Evolutionary conservation across 2,888 invertebrate genomes (phyloP).

Genomic region (Lymantria dispar): DNA sequence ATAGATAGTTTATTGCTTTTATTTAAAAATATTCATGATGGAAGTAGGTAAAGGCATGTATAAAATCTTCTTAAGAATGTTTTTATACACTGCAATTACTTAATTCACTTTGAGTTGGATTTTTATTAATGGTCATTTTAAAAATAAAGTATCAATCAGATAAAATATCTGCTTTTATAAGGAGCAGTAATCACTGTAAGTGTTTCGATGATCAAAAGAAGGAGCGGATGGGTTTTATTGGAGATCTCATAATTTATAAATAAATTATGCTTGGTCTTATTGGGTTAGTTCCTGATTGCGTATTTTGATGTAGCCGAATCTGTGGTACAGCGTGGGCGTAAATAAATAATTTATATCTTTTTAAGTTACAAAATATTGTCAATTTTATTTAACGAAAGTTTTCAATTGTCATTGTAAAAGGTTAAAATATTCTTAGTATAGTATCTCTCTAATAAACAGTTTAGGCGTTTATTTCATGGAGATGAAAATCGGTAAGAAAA

Average conservation of each 20-base stretch:
- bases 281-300: slow-evolving; percentile 56
- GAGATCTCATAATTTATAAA: slow-evolving; percentile 49
- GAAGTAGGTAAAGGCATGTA: slow-evolving; percentile 7
- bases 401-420: too few species aligned
- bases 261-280: slow-evolving; percentile 35
- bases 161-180: slow-evolving; percentile 1
- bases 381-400: too few species aligned
- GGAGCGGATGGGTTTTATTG: slow-evolving; percentile 54
- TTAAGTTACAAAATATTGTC: background rate
- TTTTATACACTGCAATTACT: background rate
- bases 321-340: slow-evolving; percentile 4
- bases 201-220: slow-evolving; percentile 53
- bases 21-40: slow-evolving; percentile 37
- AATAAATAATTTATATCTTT: slow-evolving; percentile 9
- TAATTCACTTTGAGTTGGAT: background rate
- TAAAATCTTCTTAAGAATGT: background rate
- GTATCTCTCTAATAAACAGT: too few species aligned
- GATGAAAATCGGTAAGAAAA: too few species aligned
- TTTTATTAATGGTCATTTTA: background rate
- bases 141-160: background rate
- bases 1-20: slow-evolving; percentile 45
- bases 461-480: too few species aligned
- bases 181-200: slow-evolving; percentile 11
- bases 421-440: too few species aligned
- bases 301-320: slow-evolving; percentile 20